Percentiles rank a stretch among this genome's conserved stretches.
These are phyloP conservation scores for Oscheius sp. DNA, from an alignment of 2,888 invertebrate genomes.

Conservation along the genomic window DNA sequence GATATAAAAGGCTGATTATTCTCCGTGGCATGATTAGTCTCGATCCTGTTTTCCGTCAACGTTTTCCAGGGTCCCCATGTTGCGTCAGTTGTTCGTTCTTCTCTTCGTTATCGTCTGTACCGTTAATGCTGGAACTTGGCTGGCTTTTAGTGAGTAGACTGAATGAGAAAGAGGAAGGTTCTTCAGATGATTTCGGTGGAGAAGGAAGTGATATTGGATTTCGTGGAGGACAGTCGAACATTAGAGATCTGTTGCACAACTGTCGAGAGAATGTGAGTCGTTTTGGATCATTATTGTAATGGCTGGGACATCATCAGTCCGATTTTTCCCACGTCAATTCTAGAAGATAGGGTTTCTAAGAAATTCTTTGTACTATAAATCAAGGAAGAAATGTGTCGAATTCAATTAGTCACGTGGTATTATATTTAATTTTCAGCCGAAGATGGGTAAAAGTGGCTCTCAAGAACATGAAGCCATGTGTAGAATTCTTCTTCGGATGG, in stretches of 20 bases:
- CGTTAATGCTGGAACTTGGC: slow-evolving; percentile 27
- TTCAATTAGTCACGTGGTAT: background rate
- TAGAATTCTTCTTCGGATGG: slow-evolving; percentile 24
- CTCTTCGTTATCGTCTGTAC: slow-evolving; percentile 7
- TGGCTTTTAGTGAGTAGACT: slow-evolving; percentile 30
- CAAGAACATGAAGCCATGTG: slow-evolving; percentile 25
- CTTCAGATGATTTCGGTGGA: slow-evolving; percentile 22
- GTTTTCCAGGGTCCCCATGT: too few species aligned
- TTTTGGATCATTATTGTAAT: background rate
- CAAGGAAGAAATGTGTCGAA: too few species aligned
- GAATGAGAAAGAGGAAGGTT: too few species aligned
- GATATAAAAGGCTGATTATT: too few species aligned
- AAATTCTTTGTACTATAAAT: too few species aligned
- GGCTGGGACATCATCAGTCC: background rate
- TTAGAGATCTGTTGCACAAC: slow-evolving; percentile 17
- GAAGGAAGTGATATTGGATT: slow-evolving; percentile 8
- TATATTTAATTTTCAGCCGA: slow-evolving; percentile 24
- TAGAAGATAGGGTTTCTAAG: too few species aligned
- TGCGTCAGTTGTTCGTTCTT: slow-evolving; percentile 22
- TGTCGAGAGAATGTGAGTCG: slow-evolving; percentile 11
- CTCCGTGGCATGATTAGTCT: too few species aligned
- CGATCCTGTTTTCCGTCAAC: too few species aligned
- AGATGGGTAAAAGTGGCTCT: background rate
- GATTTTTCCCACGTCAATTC: too few species aligned
- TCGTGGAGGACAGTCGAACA: slow-evolving; percentile 19